A percentile compares a stretch with the other conserved stretches of the same genome.
Conservation (phyloP, 2,113 vertebrate genomes). For the Trinectes maculatus region DNA sequence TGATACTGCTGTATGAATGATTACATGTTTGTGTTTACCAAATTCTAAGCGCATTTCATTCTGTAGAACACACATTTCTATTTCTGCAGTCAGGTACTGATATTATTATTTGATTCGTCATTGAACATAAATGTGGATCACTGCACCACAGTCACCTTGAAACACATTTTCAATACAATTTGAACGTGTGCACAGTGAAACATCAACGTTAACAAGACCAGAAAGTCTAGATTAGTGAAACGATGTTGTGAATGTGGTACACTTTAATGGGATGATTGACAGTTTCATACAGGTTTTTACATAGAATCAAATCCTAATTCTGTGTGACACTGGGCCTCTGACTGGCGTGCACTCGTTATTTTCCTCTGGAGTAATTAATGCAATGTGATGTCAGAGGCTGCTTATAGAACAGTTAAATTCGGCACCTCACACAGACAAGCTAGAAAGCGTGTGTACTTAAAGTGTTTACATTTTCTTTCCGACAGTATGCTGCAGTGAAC, state of each 20-base stretch:
- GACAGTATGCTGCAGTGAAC: conserved; percentile 15
- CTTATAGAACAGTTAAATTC: neutral
- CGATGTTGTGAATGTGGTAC: no score
- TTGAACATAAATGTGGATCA: neutral
- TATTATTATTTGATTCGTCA: neutral
- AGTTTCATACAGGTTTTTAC: conserved; percentile 27
- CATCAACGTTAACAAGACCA: neutral
- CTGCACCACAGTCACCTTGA: neutral
- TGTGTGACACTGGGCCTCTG: neutral
- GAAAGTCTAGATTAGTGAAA: no score
- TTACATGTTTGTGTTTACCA: neutral
- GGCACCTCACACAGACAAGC: conserved; percentile 2
- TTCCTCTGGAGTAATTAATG: conserved; percentile 24
- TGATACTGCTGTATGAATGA: neutral
- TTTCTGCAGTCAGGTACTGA: neutral
- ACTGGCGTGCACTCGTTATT: conserved; percentile 6
- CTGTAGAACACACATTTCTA: neutral
- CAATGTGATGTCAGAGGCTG: neutral
- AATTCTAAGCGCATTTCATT: neutral
- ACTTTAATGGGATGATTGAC: no score
- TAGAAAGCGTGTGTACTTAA: neutral
- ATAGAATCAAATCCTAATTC: no score
- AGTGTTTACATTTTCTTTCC: neutral
- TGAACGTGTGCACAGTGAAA: neutral
- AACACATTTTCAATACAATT: neutral